These are phyloP conservation scores for Taxidea taxus DNA, from an alignment of 2,113 vertebrate species.

Conservation along the genomic window DNA sequence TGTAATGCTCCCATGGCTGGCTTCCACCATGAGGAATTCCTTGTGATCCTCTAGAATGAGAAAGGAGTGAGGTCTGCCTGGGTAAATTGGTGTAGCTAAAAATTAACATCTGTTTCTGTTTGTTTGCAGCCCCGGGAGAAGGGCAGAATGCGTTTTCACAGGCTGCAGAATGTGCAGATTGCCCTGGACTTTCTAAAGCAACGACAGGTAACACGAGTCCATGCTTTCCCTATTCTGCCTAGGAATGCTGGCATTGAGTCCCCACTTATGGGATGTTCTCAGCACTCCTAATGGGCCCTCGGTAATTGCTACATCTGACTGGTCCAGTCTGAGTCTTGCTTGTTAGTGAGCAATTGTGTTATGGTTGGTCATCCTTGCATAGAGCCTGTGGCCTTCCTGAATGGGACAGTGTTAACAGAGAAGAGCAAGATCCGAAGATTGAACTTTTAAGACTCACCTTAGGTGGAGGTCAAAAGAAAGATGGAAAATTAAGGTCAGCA, in stretches of 20 bases:
- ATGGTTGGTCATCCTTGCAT: neutral
- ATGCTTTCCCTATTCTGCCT: neutral
- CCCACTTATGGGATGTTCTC: neutral
- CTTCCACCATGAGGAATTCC: constrained; percentile 5
- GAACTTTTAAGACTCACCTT: neutral
- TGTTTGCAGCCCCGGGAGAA: constrained; percentile 87
- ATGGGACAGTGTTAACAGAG: neutral
- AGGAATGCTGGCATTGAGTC: neutral
- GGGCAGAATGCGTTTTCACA: constrained; percentile 89
- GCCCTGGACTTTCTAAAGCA: constrained; percentile 89
- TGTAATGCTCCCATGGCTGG: constrained; percentile 15
- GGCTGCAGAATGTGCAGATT: constrained; percentile 89
- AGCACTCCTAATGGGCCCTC: neutral
- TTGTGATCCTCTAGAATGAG: constrained; percentile 30
- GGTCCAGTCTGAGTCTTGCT: neutral
- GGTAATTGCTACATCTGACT: neutral
- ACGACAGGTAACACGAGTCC: constrained; percentile 81
- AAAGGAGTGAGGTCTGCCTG: neutral
- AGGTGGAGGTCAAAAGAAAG: neutral
- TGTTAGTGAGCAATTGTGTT: neutral
- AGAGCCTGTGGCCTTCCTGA: neutral
- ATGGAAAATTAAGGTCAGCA: neutral
- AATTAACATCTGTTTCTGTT: neutral
- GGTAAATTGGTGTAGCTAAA: neutral
- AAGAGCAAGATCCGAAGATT: neutral